Base-by-base conservation (phyloP, 2,888 invertebrate species). In the Yponomeuta evonymella region DNA sequence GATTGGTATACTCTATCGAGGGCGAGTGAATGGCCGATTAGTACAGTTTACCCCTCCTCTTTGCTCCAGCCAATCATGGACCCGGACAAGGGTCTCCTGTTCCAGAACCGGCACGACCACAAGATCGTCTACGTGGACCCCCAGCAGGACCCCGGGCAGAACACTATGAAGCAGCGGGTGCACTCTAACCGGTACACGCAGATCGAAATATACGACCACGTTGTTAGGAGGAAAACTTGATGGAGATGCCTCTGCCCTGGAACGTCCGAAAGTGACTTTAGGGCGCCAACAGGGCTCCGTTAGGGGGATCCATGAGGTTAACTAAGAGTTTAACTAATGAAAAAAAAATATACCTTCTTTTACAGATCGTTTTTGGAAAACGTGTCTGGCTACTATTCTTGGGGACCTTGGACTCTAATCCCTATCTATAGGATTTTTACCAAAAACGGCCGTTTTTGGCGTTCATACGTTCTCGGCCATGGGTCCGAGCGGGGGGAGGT, bases 51-150 rank as follows among this genome's bases (percentile, higher is more conserved):
- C 15, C 4, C 51, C 5, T 51, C 11, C 2, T 58, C 12, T 15
- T 8, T 58, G 51, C 72, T 80, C 1, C 82, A 94, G 92, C 93
- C 94, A 0, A 84, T 96, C 36, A 94, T 96, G 79, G 95, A 97
- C 80, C 94, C 95, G n/a, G 93, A 93, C 8, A 93, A 91, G 73
- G 97, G 97, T 0, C 82, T 97, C 43, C 85, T 96, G 58, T 97
- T 97, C 79, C 96, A 96, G 90, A 96, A 96, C 81, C 94, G 95
- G 70, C 94, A 95, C 74, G 97, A 97, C 81, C 94, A 96, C 76
- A 96, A 96, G 85, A 93, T 95, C 64, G 93, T 97, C 69, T 95
- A 93, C 77, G 95, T 96, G 0, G 95, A 97, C 80, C 96, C 96
- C 0, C 81, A 83, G 0, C 86, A 87, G 48, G 84, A 91, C 0